Percentiles rank a stretch among this genome's conserved stretches.
Evolutionary conservation across 2,113 vertebrate genomes (phyloP).

Genomic region (Pteronura brasiliensis): DNA sequence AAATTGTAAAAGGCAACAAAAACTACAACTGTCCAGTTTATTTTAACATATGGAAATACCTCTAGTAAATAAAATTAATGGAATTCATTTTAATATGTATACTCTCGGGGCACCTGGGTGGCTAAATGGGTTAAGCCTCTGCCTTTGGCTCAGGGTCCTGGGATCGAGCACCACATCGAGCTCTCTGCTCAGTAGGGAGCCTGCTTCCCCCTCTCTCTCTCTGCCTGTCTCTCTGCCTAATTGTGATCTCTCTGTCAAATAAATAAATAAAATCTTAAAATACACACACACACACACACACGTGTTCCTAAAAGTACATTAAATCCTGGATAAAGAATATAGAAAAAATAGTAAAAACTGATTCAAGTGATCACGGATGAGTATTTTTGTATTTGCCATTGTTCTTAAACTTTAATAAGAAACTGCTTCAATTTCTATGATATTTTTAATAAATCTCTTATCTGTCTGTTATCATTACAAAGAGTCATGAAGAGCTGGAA

Average conservation of each 20-base stretch:
- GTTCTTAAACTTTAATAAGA: not conserved
- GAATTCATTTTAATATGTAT: not conserved
- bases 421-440: not conserved
- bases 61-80: not conserved
- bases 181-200: too few species aligned
- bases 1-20: not conserved
- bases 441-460: not conserved
- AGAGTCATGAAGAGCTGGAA: not conserved
- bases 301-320: not conserved
- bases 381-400: not conserved
- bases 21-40: not conserved
- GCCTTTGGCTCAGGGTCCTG: too few species aligned
- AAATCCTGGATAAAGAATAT: not conserved
- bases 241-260: too few species aligned
- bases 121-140: too few species aligned
- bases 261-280: too few species aligned
- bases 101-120: not conserved
- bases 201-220: too few species aligned
- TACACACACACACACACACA: too few species aligned
- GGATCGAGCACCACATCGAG: too few species aligned
- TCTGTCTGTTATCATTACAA: not conserved
- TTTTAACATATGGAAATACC: not conserved
- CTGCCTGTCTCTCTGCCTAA: too few species aligned
- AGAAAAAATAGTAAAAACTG: not conserved
- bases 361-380: not conserved